Conservation (phyloP, 2,113 vertebrate genomes). For the Chlorocebus sabaeus region DNA sequence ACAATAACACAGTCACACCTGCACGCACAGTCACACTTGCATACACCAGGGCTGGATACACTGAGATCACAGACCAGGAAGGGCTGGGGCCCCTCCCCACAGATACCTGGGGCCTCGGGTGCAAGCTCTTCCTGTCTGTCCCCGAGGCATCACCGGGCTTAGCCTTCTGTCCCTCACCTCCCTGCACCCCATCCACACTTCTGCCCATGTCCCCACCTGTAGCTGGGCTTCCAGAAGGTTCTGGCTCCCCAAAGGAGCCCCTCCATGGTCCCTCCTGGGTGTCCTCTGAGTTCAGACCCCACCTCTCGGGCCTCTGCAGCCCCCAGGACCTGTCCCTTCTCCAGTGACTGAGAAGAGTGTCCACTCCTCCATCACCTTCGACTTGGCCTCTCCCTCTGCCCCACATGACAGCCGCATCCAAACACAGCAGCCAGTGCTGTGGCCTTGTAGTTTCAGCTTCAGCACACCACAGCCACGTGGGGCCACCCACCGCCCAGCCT, state of each 20-base stretch:
- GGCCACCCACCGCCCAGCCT: background rate
- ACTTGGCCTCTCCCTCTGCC: background rate
- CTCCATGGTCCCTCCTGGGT: background rate
- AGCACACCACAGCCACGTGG: background rate
- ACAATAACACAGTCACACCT: too few relatives aligned
- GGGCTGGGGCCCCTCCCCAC: background rate
- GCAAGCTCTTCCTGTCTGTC: background rate
- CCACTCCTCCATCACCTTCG: background rate
- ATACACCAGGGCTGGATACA: background rate
- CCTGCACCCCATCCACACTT: too few relatives aligned
- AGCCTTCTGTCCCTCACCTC: background rate
- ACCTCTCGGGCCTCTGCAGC: background rate
- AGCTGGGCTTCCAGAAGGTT: background rate
- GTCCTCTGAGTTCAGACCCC: background rate
- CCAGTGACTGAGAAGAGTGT: background rate
- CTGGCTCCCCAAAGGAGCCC: background rate
- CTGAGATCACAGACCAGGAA: background rate
- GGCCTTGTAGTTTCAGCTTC: background rate
- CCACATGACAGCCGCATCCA: accelerated
- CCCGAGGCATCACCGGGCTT: accelerated
- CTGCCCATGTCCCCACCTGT: background rate
- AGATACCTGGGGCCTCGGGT: background rate
- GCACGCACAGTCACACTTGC: too few relatives aligned
- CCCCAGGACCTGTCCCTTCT: background rate
- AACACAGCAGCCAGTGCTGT: background rate